These are phyloP conservation scores for Pitta sordida DNA, from an alignment of 2,113 vertebrate genomes.

Conservation along the genomic window DNA sequence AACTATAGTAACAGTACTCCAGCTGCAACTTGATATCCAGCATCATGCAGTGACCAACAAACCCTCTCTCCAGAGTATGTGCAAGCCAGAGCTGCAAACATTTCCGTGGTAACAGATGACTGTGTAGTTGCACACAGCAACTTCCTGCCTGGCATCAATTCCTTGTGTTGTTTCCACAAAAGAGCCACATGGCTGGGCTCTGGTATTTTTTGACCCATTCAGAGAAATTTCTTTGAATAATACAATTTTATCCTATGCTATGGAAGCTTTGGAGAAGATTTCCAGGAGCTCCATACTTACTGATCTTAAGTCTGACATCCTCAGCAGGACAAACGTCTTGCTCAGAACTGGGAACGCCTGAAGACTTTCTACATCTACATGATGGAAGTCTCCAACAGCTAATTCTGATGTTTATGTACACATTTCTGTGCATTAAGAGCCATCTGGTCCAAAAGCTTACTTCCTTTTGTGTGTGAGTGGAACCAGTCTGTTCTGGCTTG, in stretches of 20 bases:
- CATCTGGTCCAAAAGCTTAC: not conserved
- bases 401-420: not conserved
- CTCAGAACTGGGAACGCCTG: not conserved
- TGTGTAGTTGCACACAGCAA: not conserved
- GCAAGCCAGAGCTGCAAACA: not conserved
- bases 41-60: not conserved
- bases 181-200: not conserved
- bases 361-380: not conserved
- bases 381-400: not conserved
- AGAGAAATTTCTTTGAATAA: not conserved
- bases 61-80: rapidly evolving
- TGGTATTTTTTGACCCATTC: not conserved
- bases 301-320: not conserved
- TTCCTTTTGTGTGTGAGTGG: not conserved
- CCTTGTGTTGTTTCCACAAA: not conserved
- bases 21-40: not conserved
- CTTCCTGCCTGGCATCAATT: not conserved
- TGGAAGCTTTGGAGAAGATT: not conserved
- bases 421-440: not conserved
- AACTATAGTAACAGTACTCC: not conserved
- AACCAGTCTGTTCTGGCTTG: not conserved
- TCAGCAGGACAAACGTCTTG: not conserved
- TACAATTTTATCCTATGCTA: not conserved
- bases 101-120: not conserved
- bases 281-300: not conserved